Evolutionary conservation across 2,888 invertebrate species (phyloP).

Genomic region (Oxytorus armatus): DNA sequence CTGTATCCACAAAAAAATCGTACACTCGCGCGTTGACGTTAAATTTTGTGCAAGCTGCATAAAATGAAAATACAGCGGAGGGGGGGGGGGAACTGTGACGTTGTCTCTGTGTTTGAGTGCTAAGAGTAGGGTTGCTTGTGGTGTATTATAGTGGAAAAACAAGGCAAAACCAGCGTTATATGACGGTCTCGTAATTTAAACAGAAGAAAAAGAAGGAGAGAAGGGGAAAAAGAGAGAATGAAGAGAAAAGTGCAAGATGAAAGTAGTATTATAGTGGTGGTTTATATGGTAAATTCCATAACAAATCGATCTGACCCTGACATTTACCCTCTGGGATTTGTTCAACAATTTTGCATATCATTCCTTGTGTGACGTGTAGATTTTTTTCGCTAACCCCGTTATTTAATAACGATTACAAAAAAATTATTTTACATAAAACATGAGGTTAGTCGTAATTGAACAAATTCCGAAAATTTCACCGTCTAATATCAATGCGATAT

Average conservation of each 20-base stretch:
- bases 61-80: slow-evolving; percentile 29
- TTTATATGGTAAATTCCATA: too few relatives aligned
- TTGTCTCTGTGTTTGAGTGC: background rate
- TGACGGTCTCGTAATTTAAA: slow-evolving; percentile 41
- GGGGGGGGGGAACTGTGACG: background rate
- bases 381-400: too few relatives aligned
- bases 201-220: slow-evolving; percentile 24
- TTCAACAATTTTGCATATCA: too few relatives aligned
- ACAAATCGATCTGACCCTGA: too few relatives aligned
- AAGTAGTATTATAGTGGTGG: slow-evolving; percentile 59
- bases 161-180: slow-evolving; percentile 40
- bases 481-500: too few relatives aligned
- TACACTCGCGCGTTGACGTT: slow-evolving; percentile 21
- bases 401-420: too few relatives aligned
- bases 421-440: too few relatives aligned
- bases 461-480: too few relatives aligned
- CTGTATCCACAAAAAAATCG: background rate
- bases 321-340: too few relatives aligned
- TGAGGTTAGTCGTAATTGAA: too few relatives aligned
- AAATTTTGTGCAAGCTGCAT: slow-evolving; percentile 43
- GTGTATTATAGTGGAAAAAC: slow-evolving; percentile 38
- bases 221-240: slow-evolving; percentile 15
- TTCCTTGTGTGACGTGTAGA: too few relatives aligned
- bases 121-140: slow-evolving; percentile 23
- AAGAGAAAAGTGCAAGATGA: slow-evolving; percentile 54